These are phyloP conservation scores for Polymixis flavicincta DNA, from an alignment of 2,888 invertebrate species.

Conservation along the genomic window DNA sequence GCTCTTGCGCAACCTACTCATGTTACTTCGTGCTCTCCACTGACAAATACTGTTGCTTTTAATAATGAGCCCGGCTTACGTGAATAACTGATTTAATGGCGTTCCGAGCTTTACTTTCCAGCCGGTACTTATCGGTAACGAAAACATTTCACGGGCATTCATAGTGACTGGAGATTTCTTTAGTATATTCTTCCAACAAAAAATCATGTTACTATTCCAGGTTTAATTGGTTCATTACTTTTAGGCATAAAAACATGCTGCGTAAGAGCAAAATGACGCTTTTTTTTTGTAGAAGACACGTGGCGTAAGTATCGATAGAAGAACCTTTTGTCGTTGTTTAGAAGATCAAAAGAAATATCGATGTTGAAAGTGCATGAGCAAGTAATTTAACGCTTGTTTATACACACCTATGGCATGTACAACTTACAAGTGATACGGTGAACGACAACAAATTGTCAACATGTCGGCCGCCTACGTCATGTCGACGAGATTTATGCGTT, in stretches of 20 bases:
- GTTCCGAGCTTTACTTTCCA: constrained; percentile 65
- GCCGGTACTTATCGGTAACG: constrained; percentile 47
- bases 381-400: constrained; percentile 62
- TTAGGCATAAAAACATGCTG: constrained; percentile 44
- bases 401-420: constrained; percentile 59
- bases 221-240: constrained; percentile 61
- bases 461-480: constrained; percentile 87
- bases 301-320: constrained; percentile 20
- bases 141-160: constrained; percentile 55
- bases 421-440: constrained; percentile 64
- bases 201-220: constrained; percentile 46
- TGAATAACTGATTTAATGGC: constrained; percentile 72
- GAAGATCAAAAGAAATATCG: constrained; percentile 32
- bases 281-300: constrained; percentile 50
- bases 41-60: constrained; percentile 79
- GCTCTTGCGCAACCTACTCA: constrained; percentile 80
- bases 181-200: constrained; percentile 33
- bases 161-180: constrained; percentile 38
- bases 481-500: constrained; percentile 87
- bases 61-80: constrained; percentile 77
- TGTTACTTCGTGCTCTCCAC: constrained; percentile 79
- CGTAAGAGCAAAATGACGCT: constrained; percentile 51
- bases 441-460: constrained; percentile 86
- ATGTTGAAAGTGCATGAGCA: constrained; percentile 49
- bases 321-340: constrained; percentile 28